Conservation (phyloP, 1,140 invertebrate species). For the Doryteuthis pealeii region DNA sequence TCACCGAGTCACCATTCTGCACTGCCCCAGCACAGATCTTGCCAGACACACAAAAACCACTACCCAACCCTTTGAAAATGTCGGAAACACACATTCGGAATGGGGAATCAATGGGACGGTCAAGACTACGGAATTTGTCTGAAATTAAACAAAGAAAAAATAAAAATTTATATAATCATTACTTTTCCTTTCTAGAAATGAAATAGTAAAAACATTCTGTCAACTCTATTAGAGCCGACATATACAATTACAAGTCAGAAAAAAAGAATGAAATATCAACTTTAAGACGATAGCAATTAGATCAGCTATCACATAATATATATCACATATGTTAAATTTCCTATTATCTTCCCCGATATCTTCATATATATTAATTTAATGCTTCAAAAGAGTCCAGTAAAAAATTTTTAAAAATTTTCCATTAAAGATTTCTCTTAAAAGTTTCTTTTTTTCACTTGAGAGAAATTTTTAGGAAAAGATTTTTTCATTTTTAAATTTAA, state of each 20-base stretch:
- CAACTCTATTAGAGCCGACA: neutral
- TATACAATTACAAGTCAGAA: neutral
- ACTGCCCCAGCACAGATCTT: slow-evolving; percentile 88
- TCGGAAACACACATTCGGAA: slow-evolving; percentile 88
- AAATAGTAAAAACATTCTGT: neutral
- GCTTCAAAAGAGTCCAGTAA: too few relatives aligned
- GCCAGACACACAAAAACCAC: slow-evolving; percentile 80
- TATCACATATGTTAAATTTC: too few relatives aligned
- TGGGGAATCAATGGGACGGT: slow-evolving; percentile 81
- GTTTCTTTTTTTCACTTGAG: too few relatives aligned
- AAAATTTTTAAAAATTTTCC: too few relatives aligned
- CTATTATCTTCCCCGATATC: too few relatives aligned
- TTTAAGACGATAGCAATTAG: too few relatives aligned
- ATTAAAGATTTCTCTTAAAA: too few relatives aligned
- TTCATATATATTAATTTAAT: too few relatives aligned
- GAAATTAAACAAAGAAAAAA: slow-evolving; percentile 21
- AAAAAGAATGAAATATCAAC: neutral
- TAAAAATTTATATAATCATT: slow-evolving; percentile 15
- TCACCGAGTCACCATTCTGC: slow-evolving; percentile 80
- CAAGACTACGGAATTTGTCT: slow-evolving; percentile 62
- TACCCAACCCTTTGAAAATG: slow-evolving; percentile 87
- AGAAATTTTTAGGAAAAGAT: too few relatives aligned
- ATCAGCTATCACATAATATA: too few relatives aligned
- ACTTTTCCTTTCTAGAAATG: neutral
- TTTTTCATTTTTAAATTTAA: too few relatives aligned